phyloP scores from a whole-genome alignment of 2,113 vertebrate genomes.

The Gracilinanus agilis region DNA sequence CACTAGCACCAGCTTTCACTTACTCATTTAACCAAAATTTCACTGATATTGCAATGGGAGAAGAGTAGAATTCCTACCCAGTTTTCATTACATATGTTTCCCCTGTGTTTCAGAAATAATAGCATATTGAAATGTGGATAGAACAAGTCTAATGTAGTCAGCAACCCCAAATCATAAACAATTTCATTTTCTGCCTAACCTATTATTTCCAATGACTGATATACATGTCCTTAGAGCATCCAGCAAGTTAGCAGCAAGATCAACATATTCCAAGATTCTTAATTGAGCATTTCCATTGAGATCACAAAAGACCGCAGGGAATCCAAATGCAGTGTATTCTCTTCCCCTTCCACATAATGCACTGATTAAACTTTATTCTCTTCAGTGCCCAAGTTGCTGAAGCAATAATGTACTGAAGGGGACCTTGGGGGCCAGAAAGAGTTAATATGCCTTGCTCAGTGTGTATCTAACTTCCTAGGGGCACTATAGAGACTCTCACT shows the following conservation, averaged over 20 bases:
- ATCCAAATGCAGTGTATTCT: not conserved
- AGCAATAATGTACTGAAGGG: not conserved
- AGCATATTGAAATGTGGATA: not conserved
- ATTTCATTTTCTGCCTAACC: conserved; percentile 33
- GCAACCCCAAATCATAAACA: not conserved
- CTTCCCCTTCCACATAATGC: conserved; percentile 26
- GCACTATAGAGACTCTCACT: not conserved
- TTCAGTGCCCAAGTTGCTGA: conserved; percentile 13
- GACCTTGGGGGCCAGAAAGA: not conserved
- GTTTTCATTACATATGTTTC: not conserved
- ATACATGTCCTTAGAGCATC: not conserved
- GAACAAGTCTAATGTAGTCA: conserved; percentile 20
- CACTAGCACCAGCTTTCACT: not conserved
- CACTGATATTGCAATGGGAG: not conserved
- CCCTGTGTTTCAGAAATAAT: not conserved
- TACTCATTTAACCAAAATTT: not conserved
- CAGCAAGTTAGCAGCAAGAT: conserved; percentile 23
- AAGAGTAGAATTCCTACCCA: not conserved
- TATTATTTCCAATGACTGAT: conserved; percentile 37
- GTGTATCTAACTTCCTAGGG: conserved; percentile 6
- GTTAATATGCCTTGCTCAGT: conserved; percentile 3
- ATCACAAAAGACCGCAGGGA: not conserved
- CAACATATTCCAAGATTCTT: conserved; percentile 46
- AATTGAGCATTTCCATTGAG: conserved; percentile 38
- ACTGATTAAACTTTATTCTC: conserved; percentile 51